A percentile compares a stretch with the other conserved stretches of the same genome.
These are phyloP conservation scores for Astropecten irregularis DNA, from an alignment of 53 echinoderm and acorn worm species.

Conservation along the genomic window DNA sequence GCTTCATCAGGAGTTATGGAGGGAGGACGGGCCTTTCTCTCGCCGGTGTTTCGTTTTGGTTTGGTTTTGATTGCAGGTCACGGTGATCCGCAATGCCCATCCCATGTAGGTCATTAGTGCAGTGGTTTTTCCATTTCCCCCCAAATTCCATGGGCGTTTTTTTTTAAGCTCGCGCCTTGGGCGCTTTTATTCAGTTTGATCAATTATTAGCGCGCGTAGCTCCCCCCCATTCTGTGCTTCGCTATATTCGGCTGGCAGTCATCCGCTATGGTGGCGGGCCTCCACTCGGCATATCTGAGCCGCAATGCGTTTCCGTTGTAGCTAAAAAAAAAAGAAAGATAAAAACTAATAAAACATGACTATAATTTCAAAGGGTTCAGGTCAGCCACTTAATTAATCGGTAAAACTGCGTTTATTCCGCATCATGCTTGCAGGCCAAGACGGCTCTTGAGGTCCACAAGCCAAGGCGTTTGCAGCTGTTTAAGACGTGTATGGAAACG, in stretches of 20 bases:
- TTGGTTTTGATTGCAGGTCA: neutral
- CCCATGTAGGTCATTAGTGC: neutral
- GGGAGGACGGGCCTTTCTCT: neutral
- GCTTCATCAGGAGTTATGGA: neutral
- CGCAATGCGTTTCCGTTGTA: no score
- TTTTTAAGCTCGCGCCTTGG: no score
- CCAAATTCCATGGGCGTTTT: neutral
- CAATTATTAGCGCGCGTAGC: no score
- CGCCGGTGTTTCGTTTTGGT: neutral
- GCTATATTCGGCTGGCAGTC: neutral
- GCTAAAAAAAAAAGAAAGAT: neutral
- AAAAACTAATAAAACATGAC: neutral
- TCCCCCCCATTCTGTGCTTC: no score
- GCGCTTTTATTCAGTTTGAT: no score
- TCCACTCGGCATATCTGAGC: neutral
- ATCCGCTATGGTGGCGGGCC: neutral
- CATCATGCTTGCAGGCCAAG: neutral
- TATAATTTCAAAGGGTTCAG: neutral
- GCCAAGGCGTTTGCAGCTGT: neutral
- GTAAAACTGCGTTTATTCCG: neutral
- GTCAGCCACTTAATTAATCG: neutral
- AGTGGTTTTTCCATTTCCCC: neutral
- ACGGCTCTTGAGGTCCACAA: constrained; percentile 5
- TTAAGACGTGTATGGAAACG: neutral
- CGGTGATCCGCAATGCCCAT: neutral